Evolutionary conservation across 2,113 vertebrate genomes (phyloP).

Genomic region (Sander vitreus): DNA sequence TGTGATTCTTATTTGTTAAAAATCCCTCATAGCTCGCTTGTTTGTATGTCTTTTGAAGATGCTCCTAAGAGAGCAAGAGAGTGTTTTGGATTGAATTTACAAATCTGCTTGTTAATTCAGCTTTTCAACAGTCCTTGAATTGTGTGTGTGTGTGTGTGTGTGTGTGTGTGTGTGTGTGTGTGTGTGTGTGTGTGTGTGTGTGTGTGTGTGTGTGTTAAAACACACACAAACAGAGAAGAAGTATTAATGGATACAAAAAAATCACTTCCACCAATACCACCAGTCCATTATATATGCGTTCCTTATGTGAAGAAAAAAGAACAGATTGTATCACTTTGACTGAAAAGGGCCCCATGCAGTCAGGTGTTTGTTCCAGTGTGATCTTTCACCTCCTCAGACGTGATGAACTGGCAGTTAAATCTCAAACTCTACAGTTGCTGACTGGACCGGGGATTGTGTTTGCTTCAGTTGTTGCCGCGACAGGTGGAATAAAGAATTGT

Average conservation of each 20-base stretch:
- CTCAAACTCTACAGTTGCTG: constrained; percentile 25
- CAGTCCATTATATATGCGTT: not conserved
- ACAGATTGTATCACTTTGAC: constrained; percentile 6
- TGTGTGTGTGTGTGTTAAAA: constrained; percentile 34
- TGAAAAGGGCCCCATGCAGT: not conserved
- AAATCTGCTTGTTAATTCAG: constrained; percentile 55
- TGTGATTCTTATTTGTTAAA: constrained; percentile 37
- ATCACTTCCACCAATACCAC: not conserved
- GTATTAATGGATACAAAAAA: not conserved
- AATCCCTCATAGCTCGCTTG: constrained; percentile 33
- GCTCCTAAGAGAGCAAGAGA: constrained; percentile 38
- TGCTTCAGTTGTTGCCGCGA: constrained; percentile 57
- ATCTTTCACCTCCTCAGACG: constrained; percentile 27
- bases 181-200: constrained; percentile 37
- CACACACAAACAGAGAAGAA: constrained; percentile 12
- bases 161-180: constrained; percentile 36
- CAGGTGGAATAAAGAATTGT: constrained; percentile 67
- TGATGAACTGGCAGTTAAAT: constrained; percentile 42
- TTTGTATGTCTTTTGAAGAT: constrained; percentile 51
- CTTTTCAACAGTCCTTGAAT: constrained; percentile 33
- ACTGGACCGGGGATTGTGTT: constrained; percentile 33
- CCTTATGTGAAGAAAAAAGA: not conserved
- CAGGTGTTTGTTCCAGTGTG: constrained; percentile 39
- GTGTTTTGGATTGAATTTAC: constrained; percentile 49
- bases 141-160: constrained; percentile 32